Percentiles rank a stretch among this genome's conserved stretches.
phyloP scores from a whole-genome alignment of 1,140 invertebrate genomes.

The Procambarus virginalis region DNA sequence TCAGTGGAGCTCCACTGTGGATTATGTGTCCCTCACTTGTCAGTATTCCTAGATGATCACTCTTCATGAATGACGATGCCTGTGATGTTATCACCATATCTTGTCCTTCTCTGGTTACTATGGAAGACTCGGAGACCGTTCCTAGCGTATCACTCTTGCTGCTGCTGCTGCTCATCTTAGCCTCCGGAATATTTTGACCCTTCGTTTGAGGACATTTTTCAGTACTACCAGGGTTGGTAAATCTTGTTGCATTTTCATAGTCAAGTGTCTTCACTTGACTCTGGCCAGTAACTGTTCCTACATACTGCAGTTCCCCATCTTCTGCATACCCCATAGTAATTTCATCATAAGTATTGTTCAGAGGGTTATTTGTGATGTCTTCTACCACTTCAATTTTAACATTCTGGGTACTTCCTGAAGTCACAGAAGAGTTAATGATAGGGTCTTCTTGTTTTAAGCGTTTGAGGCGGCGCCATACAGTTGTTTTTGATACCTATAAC shows the following conservation, averaged over 20 bases:
- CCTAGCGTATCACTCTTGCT: neutral
- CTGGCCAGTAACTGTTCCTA: neutral
- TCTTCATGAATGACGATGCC: slow-evolving; percentile 3
- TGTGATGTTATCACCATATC: neutral
- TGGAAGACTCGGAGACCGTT: neutral
- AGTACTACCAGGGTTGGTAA: neutral
- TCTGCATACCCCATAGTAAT: slow-evolving; percentile 18
- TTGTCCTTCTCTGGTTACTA: neutral
- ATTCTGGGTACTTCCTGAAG: slow-evolving; percentile 7
- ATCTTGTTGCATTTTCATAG: neutral
- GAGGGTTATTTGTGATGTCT: neutral
- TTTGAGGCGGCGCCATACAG: neutral
- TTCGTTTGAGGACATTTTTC: neutral
- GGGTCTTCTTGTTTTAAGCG: neutral
- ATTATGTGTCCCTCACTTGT: slow-evolving; percentile 26
- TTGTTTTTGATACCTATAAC: slow-evolving; percentile 7
- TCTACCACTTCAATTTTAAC: slow-evolving; percentile 20
- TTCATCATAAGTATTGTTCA: neutral
- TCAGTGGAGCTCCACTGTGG: neutral
- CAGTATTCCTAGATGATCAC: slow-evolving; percentile 6
- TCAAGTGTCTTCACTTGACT: neutral
- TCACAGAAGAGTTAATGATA: neutral
- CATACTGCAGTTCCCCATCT: slow-evolving; percentile 6
- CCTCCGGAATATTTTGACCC: neutral
- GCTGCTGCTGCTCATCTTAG: neutral